Conservation (phyloP, 2,797 vertebrate species). For the Poeciliopsis gracilis region DNA sequence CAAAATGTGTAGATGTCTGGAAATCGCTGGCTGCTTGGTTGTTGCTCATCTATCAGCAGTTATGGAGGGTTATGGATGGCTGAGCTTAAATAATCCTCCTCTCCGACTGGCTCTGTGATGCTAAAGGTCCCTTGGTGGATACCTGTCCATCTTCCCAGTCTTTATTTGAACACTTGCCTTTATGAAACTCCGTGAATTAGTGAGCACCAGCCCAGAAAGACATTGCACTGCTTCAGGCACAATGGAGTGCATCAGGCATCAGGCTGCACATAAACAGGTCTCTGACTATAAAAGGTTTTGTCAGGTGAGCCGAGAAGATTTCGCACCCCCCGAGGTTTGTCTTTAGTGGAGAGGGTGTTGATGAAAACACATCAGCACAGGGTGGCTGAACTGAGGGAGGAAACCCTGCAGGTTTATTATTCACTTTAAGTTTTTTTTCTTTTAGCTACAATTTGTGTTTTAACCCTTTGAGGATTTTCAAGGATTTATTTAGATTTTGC, state of each 20-base stretch:
- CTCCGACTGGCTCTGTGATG: not conserved
- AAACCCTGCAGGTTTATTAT: not conserved
- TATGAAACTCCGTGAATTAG: conserved; percentile 13
- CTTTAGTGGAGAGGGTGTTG: conserved; percentile 24
- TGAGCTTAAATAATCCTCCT: not conserved
- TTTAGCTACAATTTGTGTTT: not conserved
- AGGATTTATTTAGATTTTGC: not conserved
- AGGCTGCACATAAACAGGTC: not conserved
- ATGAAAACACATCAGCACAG: conserved; percentile 12
- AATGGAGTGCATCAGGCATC: conserved; percentile 5
- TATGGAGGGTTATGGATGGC: not conserved
- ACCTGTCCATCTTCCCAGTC: not conserved
- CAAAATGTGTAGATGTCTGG: not conserved
- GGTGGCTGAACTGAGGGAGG: conserved; percentile 4
- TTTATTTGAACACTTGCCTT: not conserved
- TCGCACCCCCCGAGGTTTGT: conserved; percentile 26
- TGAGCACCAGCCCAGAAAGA: conserved; percentile 11
- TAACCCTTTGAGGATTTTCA: not conserved
- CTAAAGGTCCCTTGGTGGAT: not conserved
- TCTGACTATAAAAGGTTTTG: conserved; percentile 17
- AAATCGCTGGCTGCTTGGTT: not conserved
- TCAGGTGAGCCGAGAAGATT: conserved; percentile 25
- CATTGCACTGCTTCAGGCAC: conserved; percentile 10
- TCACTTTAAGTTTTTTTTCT: not conserved
- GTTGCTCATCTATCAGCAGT: not conserved